Evolutionary conservation across 2,888 invertebrate genomes (phyloP).

Genomic region (Pharmacophagus antenor): DNA sequence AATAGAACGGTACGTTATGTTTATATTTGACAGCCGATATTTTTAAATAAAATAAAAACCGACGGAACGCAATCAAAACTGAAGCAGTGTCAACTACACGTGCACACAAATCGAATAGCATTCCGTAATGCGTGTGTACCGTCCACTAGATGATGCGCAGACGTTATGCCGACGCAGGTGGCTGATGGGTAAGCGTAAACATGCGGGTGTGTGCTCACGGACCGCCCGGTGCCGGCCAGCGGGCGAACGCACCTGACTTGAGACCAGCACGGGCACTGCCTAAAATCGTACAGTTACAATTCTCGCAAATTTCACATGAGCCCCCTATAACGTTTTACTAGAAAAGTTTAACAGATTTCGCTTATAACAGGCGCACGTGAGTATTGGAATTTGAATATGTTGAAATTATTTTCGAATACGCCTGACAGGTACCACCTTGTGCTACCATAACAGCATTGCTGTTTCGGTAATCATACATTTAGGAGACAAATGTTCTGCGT

Average conservation of each 20-base stretch:
- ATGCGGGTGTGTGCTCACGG: slow-evolving; percentile 46
- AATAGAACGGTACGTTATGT: too few species aligned
- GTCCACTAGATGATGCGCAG: slow-evolving; percentile 20
- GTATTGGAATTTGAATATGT: too few species aligned
- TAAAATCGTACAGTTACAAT: neutral
- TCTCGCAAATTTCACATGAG: neutral
- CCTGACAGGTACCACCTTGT: too few species aligned
- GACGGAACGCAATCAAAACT: neutral
- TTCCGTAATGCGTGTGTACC: slow-evolving; percentile 14
- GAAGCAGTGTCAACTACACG: slow-evolving; percentile 8
- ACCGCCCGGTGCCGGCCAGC: slow-evolving; percentile 43
- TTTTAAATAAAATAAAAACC: neutral
- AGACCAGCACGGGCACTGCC: neutral
- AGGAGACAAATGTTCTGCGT: too few species aligned
- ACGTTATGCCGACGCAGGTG: slow-evolving; percentile 53
- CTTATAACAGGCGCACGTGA: too few species aligned
- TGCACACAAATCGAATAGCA: slow-evolving; percentile 5
- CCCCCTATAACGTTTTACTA: too few species aligned
- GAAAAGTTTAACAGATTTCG: too few species aligned
- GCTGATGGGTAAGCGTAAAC: slow-evolving; percentile 52
- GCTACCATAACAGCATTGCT: too few species aligned
- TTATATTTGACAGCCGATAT: too few species aligned
- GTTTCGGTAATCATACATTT: too few species aligned
- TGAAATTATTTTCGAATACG: too few species aligned
- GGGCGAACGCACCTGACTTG: slow-evolving; percentile 39